Conservation (phyloP, 2,113 vertebrate species). For the Corythaeola cristata region DNA sequence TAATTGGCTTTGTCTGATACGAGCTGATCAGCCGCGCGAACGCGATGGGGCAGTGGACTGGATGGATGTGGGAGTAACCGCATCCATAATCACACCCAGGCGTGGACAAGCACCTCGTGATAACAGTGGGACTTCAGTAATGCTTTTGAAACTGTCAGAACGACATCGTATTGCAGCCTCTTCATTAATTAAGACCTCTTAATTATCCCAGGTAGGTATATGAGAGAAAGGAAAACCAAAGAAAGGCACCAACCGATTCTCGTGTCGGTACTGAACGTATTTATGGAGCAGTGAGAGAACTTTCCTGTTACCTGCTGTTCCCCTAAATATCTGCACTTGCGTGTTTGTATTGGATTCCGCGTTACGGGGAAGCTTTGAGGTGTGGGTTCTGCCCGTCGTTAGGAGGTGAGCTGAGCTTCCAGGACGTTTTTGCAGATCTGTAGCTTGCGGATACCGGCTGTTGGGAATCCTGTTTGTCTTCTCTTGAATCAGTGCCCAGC, state of each 20-base stretch:
- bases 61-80: neutral
- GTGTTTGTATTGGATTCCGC: no score
- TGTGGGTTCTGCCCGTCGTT: neutral
- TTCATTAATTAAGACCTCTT: neutral
- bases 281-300: neutral
- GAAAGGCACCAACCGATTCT: neutral
- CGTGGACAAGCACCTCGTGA: rapidly evolving
- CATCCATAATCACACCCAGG: no score
- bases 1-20: neutral
- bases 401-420: neutral
- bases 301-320: neutral
- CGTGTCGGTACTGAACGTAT: rapidly evolving
- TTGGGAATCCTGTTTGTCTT: neutral
- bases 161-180: neutral
- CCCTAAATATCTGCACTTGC: neutral
- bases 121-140: neutral
- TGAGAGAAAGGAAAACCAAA: neutral
- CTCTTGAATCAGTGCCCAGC: rapidly evolving
- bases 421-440: neutral
- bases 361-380: neutral
- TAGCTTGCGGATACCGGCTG: neutral
- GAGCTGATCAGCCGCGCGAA: neutral
- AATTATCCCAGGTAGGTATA: neutral
- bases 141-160: neutral
- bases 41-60: rapidly evolving